These are phyloP conservation scores for Drosophila oshimai DNA, from an alignment of 1,140 invertebrate genomes.

Conservation along the genomic window DNA sequence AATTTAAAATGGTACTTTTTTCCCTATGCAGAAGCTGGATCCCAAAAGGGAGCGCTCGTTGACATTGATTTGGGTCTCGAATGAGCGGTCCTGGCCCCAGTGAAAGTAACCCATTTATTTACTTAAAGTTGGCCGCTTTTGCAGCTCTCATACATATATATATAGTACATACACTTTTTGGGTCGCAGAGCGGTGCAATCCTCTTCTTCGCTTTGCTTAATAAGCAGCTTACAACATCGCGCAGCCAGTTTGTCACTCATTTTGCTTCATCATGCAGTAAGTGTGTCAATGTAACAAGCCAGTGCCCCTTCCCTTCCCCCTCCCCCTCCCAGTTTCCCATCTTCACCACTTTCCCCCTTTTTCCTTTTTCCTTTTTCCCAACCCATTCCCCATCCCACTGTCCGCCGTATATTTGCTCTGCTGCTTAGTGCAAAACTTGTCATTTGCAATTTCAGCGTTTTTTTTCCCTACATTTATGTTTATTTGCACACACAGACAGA, in stretches of 20 bases:
- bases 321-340: not conserved
- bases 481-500: slow-evolving; percentile 36
- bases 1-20: not conserved
- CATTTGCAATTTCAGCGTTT: slow-evolving; percentile 77
- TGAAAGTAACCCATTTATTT: slow-evolving; percentile 77
- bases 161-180: slow-evolving; percentile 48
- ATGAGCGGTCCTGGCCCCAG: slow-evolving; percentile 19
- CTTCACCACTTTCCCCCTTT: not conserved
- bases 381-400: not conserved
- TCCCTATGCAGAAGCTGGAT: not conserved
- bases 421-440: slow-evolving; percentile 79
- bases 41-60: slow-evolving; percentile 31
- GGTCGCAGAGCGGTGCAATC: slow-evolving; percentile 23
- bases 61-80: slow-evolving; percentile 74
- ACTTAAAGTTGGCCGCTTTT: slow-evolving; percentile 54
- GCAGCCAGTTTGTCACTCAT: slow-evolving; percentile 79
- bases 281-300: slow-evolving; percentile 72
- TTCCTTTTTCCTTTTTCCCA: not conserved
- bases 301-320: not conserved
- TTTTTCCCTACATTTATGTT: slow-evolving; percentile 42
- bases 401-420: slow-evolving; percentile 57
- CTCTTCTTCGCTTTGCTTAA: slow-evolving; percentile 47
- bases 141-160: slow-evolving; percentile 38
- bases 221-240: slow-evolving; percentile 71
- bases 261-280: slow-evolving; percentile 79